Percentiles rank a stretch among this genome's conserved stretches.
These are phyloP conservation scores for Xiphophorus maculatus DNA, from an alignment of 2,113 vertebrate species.

Conservation along the genomic window DNA sequence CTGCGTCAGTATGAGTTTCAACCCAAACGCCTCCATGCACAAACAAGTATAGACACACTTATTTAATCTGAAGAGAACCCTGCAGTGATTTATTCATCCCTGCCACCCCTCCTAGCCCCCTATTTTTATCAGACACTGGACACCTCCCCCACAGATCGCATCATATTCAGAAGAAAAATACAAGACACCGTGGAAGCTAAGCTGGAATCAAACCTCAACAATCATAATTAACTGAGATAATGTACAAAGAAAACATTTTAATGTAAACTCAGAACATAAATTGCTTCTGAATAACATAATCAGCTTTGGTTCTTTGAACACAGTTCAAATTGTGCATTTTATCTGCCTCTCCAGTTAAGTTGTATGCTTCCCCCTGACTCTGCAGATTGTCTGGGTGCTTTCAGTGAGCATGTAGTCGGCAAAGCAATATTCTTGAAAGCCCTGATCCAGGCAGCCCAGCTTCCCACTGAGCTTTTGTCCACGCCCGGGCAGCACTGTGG, in stretches of 20 bases:
- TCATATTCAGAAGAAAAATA: constrained; percentile 17
- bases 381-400: constrained; percentile 52
- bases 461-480: constrained; percentile 75
- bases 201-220: not conserved
- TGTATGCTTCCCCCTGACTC: constrained; percentile 58
- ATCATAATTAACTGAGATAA: not conserved
- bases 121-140: not conserved
- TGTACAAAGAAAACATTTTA: not conserved
- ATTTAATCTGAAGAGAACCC: constrained; percentile 53
- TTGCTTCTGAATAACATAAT: not conserved
- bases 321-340: constrained; percentile 24
- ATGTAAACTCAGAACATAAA: constrained; percentile 6
- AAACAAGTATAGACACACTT: constrained; percentile 2
- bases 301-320: constrained; percentile 1
- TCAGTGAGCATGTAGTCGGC: constrained; percentile 49
- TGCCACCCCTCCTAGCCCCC: not conserved
- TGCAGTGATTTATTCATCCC: constrained; percentile 72
- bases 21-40: constrained; percentile 2
- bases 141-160: constrained; percentile 55
- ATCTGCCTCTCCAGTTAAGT: constrained; percentile 32
- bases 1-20: constrained; percentile 30
- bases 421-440: constrained; percentile 78
- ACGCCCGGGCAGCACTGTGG: constrained; percentile 27
- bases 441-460: constrained; percentile 44
- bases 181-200: not conserved